A percentile compares a stretch with the other conserved stretches of the same genome.
Evolutionary conservation across 2,888 invertebrate genomes (phyloP).

Genomic region (Cosmorhoe ocellata): DNA sequence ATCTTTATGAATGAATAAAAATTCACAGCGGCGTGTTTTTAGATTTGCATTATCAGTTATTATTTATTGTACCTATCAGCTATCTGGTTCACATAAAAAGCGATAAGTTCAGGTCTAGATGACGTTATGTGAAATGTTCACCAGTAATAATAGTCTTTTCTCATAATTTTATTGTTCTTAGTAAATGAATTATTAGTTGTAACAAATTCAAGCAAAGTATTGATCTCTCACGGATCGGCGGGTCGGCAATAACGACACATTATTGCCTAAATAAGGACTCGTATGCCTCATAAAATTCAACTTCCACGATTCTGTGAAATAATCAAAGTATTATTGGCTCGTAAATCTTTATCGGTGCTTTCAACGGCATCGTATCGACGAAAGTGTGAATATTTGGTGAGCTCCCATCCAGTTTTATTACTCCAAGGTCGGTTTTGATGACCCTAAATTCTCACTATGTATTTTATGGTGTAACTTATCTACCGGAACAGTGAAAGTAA

Average conservation of each 20-base stretch:
- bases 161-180: no score
- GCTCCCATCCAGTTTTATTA: constrained; percentile 53
- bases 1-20: no score
- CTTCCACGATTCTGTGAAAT: constrained; percentile 74
- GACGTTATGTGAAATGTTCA: no score
- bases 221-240: constrained; percentile 51
- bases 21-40: no score
- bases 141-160: no score
- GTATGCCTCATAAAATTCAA: constrained; percentile 71
- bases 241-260: constrained; percentile 60
- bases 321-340: constrained; percentile 76
- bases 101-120: no score
- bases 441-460: constrained; percentile 36
- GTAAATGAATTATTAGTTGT: background rate
- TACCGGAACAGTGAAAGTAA: constrained; percentile 25
- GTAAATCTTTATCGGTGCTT: constrained; percentile 74
- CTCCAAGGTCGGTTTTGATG: constrained; percentile 32
- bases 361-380: constrained; percentile 47
- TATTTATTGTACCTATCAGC: no score
- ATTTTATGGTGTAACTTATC: constrained; percentile 25
- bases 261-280: constrained; percentile 71
- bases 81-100: no score
- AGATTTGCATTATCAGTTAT: no score
- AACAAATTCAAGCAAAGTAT: constrained; percentile 41
- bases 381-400: constrained; percentile 71